These are phyloP conservation scores for Drosophila mimetica DNA, from an alignment of 2,888 invertebrate genomes.

Conservation along the genomic window DNA sequence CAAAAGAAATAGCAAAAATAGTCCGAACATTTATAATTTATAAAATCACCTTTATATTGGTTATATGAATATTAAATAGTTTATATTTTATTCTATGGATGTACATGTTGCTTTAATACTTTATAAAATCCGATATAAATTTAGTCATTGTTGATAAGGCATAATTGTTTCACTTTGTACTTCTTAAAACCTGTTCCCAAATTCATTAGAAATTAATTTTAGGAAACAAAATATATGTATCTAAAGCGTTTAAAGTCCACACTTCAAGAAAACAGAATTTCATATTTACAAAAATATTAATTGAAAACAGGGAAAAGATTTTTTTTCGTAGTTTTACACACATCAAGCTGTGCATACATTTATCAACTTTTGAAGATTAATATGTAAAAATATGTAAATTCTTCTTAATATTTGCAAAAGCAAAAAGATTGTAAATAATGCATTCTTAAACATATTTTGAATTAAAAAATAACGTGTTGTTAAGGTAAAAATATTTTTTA, in stretches of 20 bases:
- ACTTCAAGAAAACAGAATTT: neutral
- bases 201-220: neutral
- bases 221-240: neutral
- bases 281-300: slow-evolving; percentile 1
- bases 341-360: neutral
- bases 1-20: too few relatives aligned
- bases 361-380: slow-evolving; percentile 4
- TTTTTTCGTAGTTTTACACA: neutral
- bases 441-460: slow-evolving; percentile 20
- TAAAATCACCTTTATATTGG: neutral
- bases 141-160: slow-evolving; percentile 36
- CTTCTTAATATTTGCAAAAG: slow-evolving; percentile 21
- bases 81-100: neutral
- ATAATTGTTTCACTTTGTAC: slow-evolving; percentile 50
- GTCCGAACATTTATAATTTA: too few relatives aligned
- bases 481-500: slow-evolving; percentile 3
- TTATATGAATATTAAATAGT: neutral
- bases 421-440: slow-evolving; percentile 2
- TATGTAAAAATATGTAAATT: slow-evolving; percentile 22
- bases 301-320: neutral
- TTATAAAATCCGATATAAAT: slow-evolving; percentile 47
- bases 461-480: slow-evolving; percentile 23
- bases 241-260: neutral
- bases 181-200: slow-evolving; percentile 12
- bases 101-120: slow-evolving; percentile 52